Base-by-base conservation (phyloP, 2,888 invertebrate species). In the Abrostola triplasia region DNA sequence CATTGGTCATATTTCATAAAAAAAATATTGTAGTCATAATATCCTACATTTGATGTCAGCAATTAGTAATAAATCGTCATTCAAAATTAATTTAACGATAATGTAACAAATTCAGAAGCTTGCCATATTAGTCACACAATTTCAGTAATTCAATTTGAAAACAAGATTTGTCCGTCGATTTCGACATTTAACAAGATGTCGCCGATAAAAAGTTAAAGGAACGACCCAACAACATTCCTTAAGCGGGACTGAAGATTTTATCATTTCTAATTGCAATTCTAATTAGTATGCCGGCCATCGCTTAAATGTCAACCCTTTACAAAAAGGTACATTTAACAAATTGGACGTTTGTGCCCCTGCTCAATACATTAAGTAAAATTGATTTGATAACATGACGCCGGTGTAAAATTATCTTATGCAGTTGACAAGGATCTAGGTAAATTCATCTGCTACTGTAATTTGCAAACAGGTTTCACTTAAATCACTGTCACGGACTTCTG, bases 211-310 rank as follows among this genome's bases (percentile, higher is more conserved):
- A 69, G 37, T 41, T 35, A 53, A 71, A 64, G 61, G 67, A 68
- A 64, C 64, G 69, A 52, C 64, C 70, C 66, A 48, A 80, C 78
- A 76, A 74, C 76, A 83, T 83, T 83, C 80, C 73, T 71, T 53
- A 67, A 64, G 68, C 52, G 60, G 70, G 67, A 64, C 72, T 49
- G 54, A 52, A 82, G 84, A 86, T 85, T 73, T 72, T 83, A 86
- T 86, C 86, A 64, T 76, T 70, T 75, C 80, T 82, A 85, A 86
- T 85, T 86, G 80, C 78, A 66, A 75, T 74, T 77, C 82, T 85
- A 86, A 89, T 88, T 85, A 85, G 83, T 84, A 84, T 80, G 73
- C 81, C 70, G 76, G 64, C 75, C 82, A 78, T 73, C 66, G 74
- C 65, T 81, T 79, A 73, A 75, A 81, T 79, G 77, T 76, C 78